Conservation (phyloP, 2,797 vertebrate genomes). For the Falco rusticolus region DNA sequence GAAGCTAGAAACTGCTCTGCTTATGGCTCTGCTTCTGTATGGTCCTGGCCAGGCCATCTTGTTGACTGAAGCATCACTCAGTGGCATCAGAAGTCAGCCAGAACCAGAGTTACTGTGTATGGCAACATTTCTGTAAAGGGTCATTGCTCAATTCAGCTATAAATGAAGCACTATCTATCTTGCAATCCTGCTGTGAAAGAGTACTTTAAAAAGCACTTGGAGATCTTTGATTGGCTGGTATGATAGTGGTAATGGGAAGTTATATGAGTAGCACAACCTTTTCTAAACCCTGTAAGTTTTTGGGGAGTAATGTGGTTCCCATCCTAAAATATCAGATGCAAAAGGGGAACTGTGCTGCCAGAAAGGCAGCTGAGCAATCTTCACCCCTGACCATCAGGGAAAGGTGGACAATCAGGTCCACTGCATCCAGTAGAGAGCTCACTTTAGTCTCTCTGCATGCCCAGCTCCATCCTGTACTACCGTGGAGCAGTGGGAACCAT, state of each 20-base stretch:
- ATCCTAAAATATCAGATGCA: not conserved
- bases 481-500: fast-evolving
- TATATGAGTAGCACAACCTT: not conserved
- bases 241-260: not conserved
- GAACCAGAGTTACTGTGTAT: not conserved
- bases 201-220: not conserved
- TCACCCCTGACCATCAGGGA: not conserved
- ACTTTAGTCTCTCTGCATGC: not conserved
- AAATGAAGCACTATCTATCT: not conserved
- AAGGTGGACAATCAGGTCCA: not conserved
- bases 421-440: not conserved
- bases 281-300: not conserved
- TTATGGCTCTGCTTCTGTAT: not conserved
- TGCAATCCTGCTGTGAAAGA: not conserved
- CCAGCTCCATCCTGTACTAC: not conserved
- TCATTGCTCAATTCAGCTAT: not conserved
- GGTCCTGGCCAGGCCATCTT: not conserved
- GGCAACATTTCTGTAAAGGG: not conserved
- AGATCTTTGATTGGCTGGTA: not conserved
- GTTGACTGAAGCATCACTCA: not conserved
- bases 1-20: not conserved
- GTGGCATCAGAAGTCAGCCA: not conserved
- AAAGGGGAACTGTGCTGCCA: not conserved
- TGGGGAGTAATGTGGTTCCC: not conserved
- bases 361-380: not conserved